phyloP scores from a whole-genome alignment of 1,140 invertebrate genomes.

The Aphaenogaster floridana region DNA sequence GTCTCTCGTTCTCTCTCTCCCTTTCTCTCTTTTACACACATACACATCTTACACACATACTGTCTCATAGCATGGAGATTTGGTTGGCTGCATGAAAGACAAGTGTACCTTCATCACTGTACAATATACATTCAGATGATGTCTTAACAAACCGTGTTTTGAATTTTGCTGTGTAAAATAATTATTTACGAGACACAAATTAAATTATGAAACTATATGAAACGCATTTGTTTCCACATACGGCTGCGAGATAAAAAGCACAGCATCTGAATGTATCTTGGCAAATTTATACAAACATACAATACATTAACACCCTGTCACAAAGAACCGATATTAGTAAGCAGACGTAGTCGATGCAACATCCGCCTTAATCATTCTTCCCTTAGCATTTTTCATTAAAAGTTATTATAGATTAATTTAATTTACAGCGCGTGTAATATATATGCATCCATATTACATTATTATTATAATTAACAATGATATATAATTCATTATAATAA shows the following conservation, averaged over 20 bases:
- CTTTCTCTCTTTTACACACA: not conserved
- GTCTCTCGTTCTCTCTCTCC: not conserved
- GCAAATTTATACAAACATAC: constrained; percentile 40
- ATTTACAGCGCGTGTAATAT: constrained; percentile 24
- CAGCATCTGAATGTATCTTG: constrained; percentile 28
- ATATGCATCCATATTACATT: not conserved
- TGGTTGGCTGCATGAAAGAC: constrained; percentile 59
- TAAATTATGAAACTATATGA: not conserved
- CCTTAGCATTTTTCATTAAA: constrained; percentile 1
- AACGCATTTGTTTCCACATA: not conserved
- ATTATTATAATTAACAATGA: constrained; percentile 39
- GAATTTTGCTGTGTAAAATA: not conserved
- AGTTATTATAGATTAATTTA: constrained; percentile 11
- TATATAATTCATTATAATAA: constrained; percentile 23
- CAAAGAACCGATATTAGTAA: constrained; percentile 29
- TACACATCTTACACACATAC: not conserved
- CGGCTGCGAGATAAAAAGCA: not conserved
- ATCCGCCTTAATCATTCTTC: constrained; percentile 8
- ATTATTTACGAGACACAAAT: constrained; percentile 1
- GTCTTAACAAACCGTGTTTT: not conserved
- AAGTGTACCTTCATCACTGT: constrained; percentile 30
- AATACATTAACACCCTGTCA: constrained; percentile 15
- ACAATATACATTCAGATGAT: constrained; percentile 27
- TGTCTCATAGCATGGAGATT: constrained; percentile 27
- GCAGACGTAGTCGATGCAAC: not conserved